These are phyloP conservation scores for Campopleginae sp. DNA, from an alignment of 2,888 invertebrate species.

Conservation along the genomic window DNA sequence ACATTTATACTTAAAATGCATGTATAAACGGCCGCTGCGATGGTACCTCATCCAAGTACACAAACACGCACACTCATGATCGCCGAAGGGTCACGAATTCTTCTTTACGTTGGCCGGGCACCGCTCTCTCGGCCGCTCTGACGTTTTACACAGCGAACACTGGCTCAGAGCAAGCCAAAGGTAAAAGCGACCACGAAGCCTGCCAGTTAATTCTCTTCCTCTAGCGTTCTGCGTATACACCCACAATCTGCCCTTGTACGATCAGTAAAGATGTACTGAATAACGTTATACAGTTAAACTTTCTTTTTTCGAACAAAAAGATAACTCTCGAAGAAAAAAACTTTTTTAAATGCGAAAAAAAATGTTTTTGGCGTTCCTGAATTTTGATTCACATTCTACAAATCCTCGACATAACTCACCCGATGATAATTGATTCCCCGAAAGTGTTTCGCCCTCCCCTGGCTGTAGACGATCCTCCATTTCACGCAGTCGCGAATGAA, in stretches of 20 bases:
- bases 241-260: slow-evolving; percentile 9
- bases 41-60: slow-evolving; percentile 9
- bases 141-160: slow-evolving; percentile 22
- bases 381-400: not conserved
- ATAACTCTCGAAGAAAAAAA: not conserved
- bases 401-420: slow-evolving; percentile 80
- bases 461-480: slow-evolving; percentile 92
- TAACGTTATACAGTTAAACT: slow-evolving; percentile 1
- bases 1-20: not conserved
- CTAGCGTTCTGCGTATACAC: slow-evolving; percentile 7
- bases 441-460: slow-evolving; percentile 86
- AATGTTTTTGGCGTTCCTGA: not conserved
- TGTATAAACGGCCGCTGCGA: not conserved
- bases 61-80: slow-evolving; percentile 12
- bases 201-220: slow-evolving; percentile 16
- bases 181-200: slow-evolving; percentile 23
- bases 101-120: slow-evolving; percentile 35
- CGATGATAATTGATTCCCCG: slow-evolving; percentile 85
- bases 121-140: slow-evolving; percentile 29
- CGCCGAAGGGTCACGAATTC: slow-evolving; percentile 43
- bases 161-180: slow-evolving; percentile 2
- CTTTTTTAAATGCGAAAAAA: no score
- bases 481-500: slow-evolving; percentile 91
- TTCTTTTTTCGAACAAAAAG: not conserved
- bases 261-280: not conserved